phyloP scores from a whole-genome alignment of 1,140 invertebrate genomes.

The Wasmannia auropunctata region DNA sequence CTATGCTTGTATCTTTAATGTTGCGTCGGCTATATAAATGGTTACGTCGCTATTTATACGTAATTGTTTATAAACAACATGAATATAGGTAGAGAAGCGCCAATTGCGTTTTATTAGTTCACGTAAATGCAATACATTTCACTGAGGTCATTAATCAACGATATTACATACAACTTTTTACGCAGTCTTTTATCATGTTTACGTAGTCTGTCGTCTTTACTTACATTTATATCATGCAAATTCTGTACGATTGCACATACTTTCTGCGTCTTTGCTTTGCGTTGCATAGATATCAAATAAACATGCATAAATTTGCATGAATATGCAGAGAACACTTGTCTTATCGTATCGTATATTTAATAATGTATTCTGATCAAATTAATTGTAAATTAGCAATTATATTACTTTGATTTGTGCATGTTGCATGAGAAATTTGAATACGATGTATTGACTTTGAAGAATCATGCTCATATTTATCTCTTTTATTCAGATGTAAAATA shows the following conservation, averaged over 20 bases:
- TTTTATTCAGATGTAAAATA: neutral
- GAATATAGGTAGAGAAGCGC: too few relatives aligned
- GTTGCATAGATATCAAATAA: neutral
- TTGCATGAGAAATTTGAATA: neutral
- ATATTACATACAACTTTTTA: neutral
- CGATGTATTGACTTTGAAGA: neutral
- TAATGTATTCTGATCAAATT: neutral
- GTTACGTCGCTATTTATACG: neutral
- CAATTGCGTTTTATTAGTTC: slow-evolving; percentile 8
- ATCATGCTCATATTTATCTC: neutral
- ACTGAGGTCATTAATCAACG: neutral
- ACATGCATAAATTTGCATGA: neutral
- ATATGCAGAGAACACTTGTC: neutral
- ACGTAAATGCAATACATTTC: neutral
- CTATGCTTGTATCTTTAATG: neutral
- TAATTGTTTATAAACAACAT: neutral
- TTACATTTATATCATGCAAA: neutral
- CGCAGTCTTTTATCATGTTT: neutral
- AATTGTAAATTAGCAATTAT: neutral
- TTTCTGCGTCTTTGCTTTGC: neutral
- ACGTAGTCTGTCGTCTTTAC: neutral
- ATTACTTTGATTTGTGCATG: neutral
- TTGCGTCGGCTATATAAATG: neutral
- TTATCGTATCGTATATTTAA: neutral
- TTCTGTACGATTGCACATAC: neutral